Base-by-base conservation (phyloP, 1,140 invertebrate genomes). In the Microplitis mediator region DNA sequence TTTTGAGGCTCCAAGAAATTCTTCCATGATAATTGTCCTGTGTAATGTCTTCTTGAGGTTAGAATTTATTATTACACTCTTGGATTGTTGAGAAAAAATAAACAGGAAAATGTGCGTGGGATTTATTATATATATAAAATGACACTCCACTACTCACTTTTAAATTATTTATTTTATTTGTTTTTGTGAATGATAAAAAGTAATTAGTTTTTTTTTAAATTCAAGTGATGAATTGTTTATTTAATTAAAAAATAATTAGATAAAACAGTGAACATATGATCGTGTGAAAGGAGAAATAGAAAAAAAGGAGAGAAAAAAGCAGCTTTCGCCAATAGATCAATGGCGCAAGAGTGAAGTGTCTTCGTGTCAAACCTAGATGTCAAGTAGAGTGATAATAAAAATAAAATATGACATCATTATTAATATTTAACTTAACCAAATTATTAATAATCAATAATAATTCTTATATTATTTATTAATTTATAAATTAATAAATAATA, bases 1-100 rank as follows among this genome's bases (percentile, higher is more conserved):
- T 75, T 75, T 82, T 0, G 82, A 81, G 9, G 73, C 68, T 0
- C 51, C 36, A 2, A 84, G 73, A 73, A 84, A 84, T 6, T 62
- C 23, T 14, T 83, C 79, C 82, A 82, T 82, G n/a, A 14, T 70
- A 45, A 45, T 45, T 45, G 39, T 45, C 39, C 2, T 23, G 23
- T 23, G 56, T 4, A 9, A 32, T 71, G 35, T 14, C 31, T 64
- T 63, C 34, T 23, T 23, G 67, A 69, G 68, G 68, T 69, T 69
- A 69, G 69, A 63, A 64, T 65, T 62, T 62, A 45, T 11, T 45
- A 9, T 6, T 45, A 45, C 39, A 45, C 6, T 45, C 2, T 45
- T 45, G 39, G 11, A 45, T 45, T 45, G 39, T 11, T 45, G 39
- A 52, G 54, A 31, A 6, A 69, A 69, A 34, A 54, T 35, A 54